Base-by-base conservation (phyloP, 2,113 vertebrate species). In the Formicarius rufipectus region DNA sequence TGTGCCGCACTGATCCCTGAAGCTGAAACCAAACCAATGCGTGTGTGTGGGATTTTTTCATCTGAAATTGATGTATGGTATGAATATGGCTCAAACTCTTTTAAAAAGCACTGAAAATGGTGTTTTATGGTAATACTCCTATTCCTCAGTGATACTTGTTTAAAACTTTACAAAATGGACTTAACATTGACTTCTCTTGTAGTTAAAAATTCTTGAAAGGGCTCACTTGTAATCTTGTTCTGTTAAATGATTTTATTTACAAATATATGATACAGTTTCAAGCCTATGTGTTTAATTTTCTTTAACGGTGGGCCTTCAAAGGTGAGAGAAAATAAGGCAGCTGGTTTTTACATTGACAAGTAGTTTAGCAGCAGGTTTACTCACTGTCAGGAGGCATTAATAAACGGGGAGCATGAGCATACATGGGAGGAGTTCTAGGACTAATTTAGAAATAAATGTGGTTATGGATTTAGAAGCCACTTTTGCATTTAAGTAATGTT, bases 21-120 rank as follows among this genome's bases (percentile, higher is more conserved):
- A 97, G 91, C 91, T 96, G 94, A 96, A 96, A 96, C 93, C 95
- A 97, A 96, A 97, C 96, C 89, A 60, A 63, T 75, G 84, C 0
- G 7, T 77, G 75, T 0, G 6, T 49, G n/a, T 74, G 81, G 55
- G 60, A n/a, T 58, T 72, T 90, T n/a, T 62, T 90, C n/a, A 81
- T 25, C 90, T 84, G 84, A 93, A 79, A 82, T 35, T 52, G 33
- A 71, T 84, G 78, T 66, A 62, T 52, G 50, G 50, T 52, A 16
- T 52, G 25, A 52, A 52, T 44, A 17, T 66, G 59, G 77, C 95
- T 52, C 83, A 87, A 47, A 37, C 69, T 60, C 94, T 47, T 91
- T 68, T 35, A 6, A 42, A 87, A 84, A 58, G 62, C 72, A 39
- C 81, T 85, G 44, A 66, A 73, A 74, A 64, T 44, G 9, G 6